Evolutionary conservation across 2,888 invertebrate genomes (phyloP).

Genomic region (Eucera pruinosa): DNA sequence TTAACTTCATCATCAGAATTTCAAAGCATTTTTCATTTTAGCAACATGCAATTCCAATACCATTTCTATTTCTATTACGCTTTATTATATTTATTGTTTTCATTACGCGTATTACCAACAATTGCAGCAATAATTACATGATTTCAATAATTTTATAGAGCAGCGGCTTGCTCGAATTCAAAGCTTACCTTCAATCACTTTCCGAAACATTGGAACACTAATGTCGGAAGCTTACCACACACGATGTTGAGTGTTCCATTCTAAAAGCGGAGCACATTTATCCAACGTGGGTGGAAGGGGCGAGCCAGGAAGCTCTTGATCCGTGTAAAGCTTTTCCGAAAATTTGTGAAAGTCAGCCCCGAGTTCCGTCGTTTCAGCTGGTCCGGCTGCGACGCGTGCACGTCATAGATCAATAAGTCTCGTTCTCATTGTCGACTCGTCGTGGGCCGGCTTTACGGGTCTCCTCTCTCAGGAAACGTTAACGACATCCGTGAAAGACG

Average conservation of each 20-base stretch:
- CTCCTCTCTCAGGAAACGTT: conserved; percentile 81
- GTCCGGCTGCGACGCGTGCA: conserved; percentile 75
- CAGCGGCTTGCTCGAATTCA: background rate
- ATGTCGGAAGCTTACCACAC: conserved; percentile 4
- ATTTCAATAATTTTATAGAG: background rate
- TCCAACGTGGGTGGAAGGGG: conserved; percentile 18
- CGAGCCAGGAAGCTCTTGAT: conserved; percentile 46
- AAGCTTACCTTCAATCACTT: background rate
- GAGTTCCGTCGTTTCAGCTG: conserved; percentile 52
- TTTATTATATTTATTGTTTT: no score
- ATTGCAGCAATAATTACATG: no score
- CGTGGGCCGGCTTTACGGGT: conserved; percentile 71
- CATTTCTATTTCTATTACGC: no score
- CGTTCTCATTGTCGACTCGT: conserved; percentile 69
- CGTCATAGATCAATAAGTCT: conserved; percentile 78
- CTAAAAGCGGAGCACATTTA: conserved; percentile 49
- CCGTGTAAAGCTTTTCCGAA: conserved; percentile 55
- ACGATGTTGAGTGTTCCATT: conserved; percentile 24
- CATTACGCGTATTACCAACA: no score
- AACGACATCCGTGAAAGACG: conserved; percentile 74
- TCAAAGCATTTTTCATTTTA: no score
- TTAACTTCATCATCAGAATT: no score
- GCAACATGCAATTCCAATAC: no score
- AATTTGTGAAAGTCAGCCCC: conserved; percentile 54
- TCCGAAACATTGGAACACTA: conserved; percentile 9